Conservation (phyloP, 2,113 vertebrate genomes). For the Pithys albifrons region DNA sequence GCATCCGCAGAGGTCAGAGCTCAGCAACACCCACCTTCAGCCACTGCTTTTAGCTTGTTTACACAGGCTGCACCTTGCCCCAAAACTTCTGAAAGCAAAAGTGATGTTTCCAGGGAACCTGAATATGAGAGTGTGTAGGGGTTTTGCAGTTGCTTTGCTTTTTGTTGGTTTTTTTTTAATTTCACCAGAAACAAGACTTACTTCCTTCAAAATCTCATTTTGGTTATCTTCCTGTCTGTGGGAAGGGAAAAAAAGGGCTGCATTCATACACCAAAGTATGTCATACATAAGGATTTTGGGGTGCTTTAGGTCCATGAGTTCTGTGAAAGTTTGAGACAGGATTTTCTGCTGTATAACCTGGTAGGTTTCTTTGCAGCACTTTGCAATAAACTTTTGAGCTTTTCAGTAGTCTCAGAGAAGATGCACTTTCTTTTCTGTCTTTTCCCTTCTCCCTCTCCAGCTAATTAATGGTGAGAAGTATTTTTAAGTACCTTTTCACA, state of each 20-base stretch:
- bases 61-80: not conserved
- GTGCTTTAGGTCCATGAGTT: not conserved
- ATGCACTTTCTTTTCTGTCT: not conserved
- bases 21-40: not conserved
- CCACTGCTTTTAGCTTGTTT: not conserved
- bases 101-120: not conserved
- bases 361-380: not conserved
- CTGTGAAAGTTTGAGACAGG: not conserved
- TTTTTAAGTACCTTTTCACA: not conserved
- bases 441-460: not conserved
- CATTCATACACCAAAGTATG: not conserved
- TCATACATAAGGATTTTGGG: fast-evolving
- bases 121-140: fast-evolving
- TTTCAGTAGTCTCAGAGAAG: not conserved
- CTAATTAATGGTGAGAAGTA: constrained; percentile 20
- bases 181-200: not conserved
- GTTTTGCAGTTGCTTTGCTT: not conserved
- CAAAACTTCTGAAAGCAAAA: not conserved
- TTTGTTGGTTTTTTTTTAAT: not conserved
- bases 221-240: not conserved
- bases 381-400: not conserved
- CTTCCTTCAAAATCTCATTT: not conserved
- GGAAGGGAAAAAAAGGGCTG: not conserved
- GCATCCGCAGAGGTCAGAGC: not conserved
- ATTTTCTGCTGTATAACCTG: not conserved